Evolutionary conservation across 2,113 vertebrate species (phyloP), one percentile per base, ranked within the genome.

Genomic region (Reinhardtius hippoglossoides): DNA sequence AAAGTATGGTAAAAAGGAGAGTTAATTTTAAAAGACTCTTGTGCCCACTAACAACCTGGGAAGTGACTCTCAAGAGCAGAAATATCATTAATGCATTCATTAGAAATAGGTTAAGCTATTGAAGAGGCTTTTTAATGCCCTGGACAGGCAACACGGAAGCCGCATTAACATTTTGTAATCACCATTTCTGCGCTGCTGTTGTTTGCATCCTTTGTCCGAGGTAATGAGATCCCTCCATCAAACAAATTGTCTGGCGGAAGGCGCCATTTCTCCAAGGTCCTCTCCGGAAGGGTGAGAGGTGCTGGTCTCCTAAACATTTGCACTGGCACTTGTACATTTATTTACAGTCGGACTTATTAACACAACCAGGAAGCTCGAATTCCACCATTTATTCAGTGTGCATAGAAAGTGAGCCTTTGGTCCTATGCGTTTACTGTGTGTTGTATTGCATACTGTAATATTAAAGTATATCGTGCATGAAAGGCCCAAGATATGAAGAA

Each of bases 61-160:
- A 87, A 83, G 84, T 65, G 81, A 78, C 88, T 89, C 87, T 87
- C 78, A 78, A 65, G 87, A 86, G 87, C 81, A 74, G 79, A 86
- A 89, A 89, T 83, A 82, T 83, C 76, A 83, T 89, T 87, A 88
- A 83, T 89, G 74, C 75, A 60, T 85, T 89, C 76, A 90, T 90
- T 89, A 89, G 76, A 55, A 87, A 74, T 65, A 75, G 70, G 73
- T 86, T 82, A 79, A 76, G 72, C 62, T 73, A 74, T 67, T 61
- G 71, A 73, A 46, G 50, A 54, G 50, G 50, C 21, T 77, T 84
- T 80, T 81, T 48, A 82, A 81, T 66, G 52, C 67, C 21, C 27
- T 20, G 35, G 50, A 80, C 59, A 62, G 65, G 52, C 77, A 87
- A 74, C 80, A 66, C n/a, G 76, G 84, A 82, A 83, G 67, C 68